Percentiles rank a stretch among this genome's conserved stretches.
phyloP scores from a whole-genome alignment of 2,797 vertebrate species.

The Ibycter americanus region DNA sequence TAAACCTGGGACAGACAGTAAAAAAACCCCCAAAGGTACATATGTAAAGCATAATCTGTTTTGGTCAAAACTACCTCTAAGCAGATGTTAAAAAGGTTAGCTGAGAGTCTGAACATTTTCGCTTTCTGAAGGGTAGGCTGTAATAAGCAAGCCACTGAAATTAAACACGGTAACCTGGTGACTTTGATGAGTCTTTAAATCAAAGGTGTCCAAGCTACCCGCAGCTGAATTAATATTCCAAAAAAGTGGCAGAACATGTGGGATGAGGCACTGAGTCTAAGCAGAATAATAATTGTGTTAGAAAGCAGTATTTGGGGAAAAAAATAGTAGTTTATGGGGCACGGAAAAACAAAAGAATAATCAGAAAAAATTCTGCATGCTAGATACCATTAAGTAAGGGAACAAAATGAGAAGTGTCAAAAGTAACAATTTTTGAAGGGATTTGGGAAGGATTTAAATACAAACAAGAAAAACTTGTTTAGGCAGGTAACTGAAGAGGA shows the following conservation, averaged over 20 bases:
- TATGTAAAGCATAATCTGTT: accelerated
- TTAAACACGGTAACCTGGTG: not conserved
- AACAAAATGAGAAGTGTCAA: not conserved
- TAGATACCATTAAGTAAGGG: not conserved
- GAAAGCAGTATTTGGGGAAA: not conserved
- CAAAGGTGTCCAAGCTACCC: not conserved
- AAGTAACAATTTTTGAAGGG: not conserved
- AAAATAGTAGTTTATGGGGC: not conserved
- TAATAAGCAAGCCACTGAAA: not conserved
- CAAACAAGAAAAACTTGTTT: not conserved
- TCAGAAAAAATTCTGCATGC: not conserved
- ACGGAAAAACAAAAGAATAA: not conserved
- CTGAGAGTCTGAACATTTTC: not conserved
- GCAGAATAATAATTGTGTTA: not conserved
- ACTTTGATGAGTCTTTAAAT: not conserved
- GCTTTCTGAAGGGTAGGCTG: not conserved
- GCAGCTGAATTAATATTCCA: not conserved
- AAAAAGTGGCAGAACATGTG: not conserved
- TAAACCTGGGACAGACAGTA: not conserved
- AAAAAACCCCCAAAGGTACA: not conserved
- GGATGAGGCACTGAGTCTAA: not conserved
- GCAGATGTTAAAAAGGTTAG: not conserved
- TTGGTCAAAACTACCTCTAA: not conserved
- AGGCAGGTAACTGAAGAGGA: not conserved
- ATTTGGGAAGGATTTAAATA: not conserved